phyloP scores from a whole-genome alignment of 2,113 vertebrate species.

The Grammomys dolichurus region DNA sequence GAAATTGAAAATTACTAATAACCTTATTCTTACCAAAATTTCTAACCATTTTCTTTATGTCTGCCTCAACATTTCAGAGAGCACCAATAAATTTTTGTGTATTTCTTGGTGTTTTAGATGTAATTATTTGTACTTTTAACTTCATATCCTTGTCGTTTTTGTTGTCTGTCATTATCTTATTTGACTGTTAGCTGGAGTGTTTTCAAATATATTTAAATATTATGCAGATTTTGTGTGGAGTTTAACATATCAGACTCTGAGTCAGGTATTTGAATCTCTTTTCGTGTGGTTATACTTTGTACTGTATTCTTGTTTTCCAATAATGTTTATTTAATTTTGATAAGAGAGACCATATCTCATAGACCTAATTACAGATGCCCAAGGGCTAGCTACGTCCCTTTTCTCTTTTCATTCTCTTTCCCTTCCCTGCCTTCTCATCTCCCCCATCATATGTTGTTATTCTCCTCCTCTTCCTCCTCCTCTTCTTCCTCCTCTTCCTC shows the following conservation, averaged over 20 bases:
- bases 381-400: neutral
- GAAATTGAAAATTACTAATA: neutral
- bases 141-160: neutral
- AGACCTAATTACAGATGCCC: neutral
- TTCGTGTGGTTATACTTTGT: neutral
- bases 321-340: neutral
- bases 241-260: neutral
- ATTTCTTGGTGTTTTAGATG: neutral
- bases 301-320: neutral
- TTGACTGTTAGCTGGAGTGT: neutral
- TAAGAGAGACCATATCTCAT: neutral
- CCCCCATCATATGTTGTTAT: neutral
- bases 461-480: neutral
- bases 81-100: neutral
- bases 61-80: neutral
- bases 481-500: neutral
- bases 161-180: neutral
- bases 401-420: neutral
- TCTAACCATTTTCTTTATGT: neutral
- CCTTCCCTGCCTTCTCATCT: neutral
- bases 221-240: neutral
- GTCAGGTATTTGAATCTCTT: neutral
- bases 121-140: neutral
- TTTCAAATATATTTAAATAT: neutral
- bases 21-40: neutral